These are phyloP conservation scores for Potamilus streckersoni DNA, from an alignment of 1,140 invertebrate species.

Conservation along the genomic window DNA sequence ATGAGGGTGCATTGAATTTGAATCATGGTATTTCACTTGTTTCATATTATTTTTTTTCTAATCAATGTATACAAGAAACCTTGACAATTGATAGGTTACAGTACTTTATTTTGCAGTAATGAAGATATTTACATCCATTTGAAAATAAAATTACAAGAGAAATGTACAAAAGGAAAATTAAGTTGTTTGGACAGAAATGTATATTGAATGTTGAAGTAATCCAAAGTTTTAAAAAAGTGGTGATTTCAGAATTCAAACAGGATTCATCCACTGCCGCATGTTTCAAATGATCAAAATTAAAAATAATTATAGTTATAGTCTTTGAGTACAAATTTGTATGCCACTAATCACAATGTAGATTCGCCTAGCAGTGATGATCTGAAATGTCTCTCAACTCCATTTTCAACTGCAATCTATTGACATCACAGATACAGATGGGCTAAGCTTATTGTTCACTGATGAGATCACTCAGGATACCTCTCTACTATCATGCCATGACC, in stretches of 20 bases:
- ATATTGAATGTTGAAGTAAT: too few species aligned
- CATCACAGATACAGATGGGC: constrained; percentile 17
- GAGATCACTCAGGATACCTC: constrained; percentile 78
- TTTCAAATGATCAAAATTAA: not conserved
- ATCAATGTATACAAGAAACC: too few species aligned
- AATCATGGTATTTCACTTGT: too few species aligned
- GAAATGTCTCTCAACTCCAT: not conserved
- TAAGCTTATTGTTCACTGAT: not conserved
- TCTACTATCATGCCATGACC: constrained; percentile 97
- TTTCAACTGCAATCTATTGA: not conserved
- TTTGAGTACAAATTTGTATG: not conserved
- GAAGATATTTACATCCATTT: too few species aligned
- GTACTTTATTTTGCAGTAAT: too few species aligned
- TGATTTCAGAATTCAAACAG: not conserved
- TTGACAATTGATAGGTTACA: too few species aligned
- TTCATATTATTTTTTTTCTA: too few species aligned
- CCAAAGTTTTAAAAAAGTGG: not conserved
- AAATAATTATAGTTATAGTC: not conserved
- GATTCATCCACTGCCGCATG: not conserved
- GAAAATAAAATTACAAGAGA: too few species aligned
- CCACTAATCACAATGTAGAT: not conserved
- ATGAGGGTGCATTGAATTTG: too few species aligned
- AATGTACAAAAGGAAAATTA: too few species aligned
- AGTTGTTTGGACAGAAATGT: too few species aligned
- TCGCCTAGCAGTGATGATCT: not conserved